phyloP scores from a whole-genome alignment of 1,140 invertebrate genomes.

The Papilio helenus region DNA sequence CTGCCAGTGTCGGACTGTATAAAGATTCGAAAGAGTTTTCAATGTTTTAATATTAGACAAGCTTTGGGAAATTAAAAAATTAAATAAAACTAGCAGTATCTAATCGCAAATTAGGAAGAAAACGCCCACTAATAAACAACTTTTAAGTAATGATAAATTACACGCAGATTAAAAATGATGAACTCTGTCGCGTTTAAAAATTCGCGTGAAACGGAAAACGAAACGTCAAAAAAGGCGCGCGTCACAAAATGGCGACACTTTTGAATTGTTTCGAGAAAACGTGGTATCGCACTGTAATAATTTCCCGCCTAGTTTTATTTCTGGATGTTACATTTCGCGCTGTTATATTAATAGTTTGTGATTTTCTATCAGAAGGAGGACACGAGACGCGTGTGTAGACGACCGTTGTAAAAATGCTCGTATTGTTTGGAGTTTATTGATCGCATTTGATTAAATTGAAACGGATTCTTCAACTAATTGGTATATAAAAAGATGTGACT shows the following conservation, averaged over 20 bases:
- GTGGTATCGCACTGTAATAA: slow-evolving; percentile 47
- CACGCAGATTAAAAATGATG: not conserved
- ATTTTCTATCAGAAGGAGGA: slow-evolving; percentile 55
- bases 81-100: not conserved
- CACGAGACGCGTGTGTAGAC: slow-evolving; percentile 43
- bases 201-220: slow-evolving; percentile 15
- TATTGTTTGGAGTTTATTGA: slow-evolving; percentile 35
- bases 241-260: slow-evolving; percentile 53
- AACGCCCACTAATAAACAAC: not conserved
- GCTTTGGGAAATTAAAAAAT: not conserved
- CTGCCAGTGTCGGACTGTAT: slow-evolving; percentile 13
- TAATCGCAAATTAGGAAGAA: not conserved
- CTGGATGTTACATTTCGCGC: slow-evolving; percentile 67
- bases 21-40: not conserved
- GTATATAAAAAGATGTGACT: not conserved
- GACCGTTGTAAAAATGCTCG: slow-evolving; percentile 36
- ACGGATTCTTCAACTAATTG: not conserved
- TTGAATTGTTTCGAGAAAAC: slow-evolving; percentile 60
- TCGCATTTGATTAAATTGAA: not conserved
- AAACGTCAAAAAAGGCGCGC: slow-evolving; percentile 32
- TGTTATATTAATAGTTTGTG: slow-evolving; percentile 61
- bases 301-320: slow-evolving; percentile 66
- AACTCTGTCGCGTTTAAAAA: not conserved
- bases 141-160: not conserved
- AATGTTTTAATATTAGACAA: not conserved